These are phyloP conservation scores for Tragelaphus buxtoni DNA, from an alignment of 2,113 vertebrate genomes.

Conservation along the genomic window DNA sequence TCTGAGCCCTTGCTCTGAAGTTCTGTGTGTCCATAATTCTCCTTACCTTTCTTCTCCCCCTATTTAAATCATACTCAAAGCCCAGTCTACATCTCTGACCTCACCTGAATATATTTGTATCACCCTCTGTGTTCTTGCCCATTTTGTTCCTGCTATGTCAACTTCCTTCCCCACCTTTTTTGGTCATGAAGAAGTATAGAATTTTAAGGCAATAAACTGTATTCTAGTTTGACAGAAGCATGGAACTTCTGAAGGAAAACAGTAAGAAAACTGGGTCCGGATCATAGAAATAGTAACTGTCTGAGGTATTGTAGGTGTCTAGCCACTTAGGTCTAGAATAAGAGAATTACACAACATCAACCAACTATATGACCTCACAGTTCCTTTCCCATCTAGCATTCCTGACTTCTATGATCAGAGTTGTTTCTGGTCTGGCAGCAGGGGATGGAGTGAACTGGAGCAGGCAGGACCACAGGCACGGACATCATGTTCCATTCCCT, in stretches of 20 bases:
- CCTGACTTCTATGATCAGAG: background rate
- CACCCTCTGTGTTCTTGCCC: background rate
- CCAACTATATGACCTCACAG: background rate
- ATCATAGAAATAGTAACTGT: background rate
- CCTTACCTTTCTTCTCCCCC: background rate
- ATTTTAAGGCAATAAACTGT: background rate
- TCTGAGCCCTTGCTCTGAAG: background rate
- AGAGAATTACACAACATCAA: too few species aligned
- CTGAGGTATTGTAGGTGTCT: background rate
- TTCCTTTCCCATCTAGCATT: background rate
- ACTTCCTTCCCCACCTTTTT: background rate
- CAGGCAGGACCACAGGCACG: background rate
- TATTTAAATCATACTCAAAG: background rate
- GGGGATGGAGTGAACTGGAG: background rate
- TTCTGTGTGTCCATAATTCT: background rate
- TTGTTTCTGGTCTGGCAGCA: background rate
- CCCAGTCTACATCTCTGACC: background rate
- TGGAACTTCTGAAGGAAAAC: background rate
- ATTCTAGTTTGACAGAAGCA: background rate
- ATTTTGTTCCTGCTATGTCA: background rate
- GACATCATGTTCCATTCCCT: background rate
- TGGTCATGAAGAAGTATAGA: background rate
- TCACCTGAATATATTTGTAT: background rate
- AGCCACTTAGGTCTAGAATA: background rate
- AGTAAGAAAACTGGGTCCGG: background rate